Evolutionary conservation across 1,140 invertebrate species (phyloP).

Genomic region (Colletes latitarsis): DNA sequence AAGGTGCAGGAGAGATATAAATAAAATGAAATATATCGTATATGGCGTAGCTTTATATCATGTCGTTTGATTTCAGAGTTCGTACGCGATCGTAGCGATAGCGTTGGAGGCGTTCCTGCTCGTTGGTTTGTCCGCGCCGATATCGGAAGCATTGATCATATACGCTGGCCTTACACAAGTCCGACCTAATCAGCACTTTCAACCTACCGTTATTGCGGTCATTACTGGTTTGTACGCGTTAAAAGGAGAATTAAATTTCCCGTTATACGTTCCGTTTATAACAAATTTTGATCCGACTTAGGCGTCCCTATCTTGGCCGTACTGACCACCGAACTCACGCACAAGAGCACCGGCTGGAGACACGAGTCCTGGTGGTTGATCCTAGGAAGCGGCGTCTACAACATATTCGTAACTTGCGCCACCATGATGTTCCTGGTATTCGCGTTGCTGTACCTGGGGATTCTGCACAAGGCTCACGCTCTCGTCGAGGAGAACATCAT

Average conservation of each 20-base stretch:
- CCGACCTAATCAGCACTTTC: conserved; percentile 80
- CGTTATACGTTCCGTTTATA: background rate
- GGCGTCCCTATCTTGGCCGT: conserved; percentile 83
- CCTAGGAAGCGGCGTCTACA: conserved; percentile 81
- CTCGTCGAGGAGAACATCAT: conserved; percentile 76
- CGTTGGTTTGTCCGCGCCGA: conserved; percentile 82
- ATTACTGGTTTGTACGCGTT: conserved; percentile 79
- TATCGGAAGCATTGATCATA: conserved; percentile 83
- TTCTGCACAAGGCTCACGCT: conserved; percentile 80
- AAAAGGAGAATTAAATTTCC: background rate
- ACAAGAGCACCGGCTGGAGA: conserved; percentile 81
- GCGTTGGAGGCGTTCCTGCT: conserved; percentile 82
- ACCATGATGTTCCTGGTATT: conserved; percentile 82
- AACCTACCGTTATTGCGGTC: conserved; percentile 83
- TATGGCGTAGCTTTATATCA: background rate
- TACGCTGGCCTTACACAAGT: conserved; percentile 82
- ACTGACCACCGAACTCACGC: conserved; percentile 82
- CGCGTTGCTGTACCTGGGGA: conserved; percentile 80
- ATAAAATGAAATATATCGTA: too few relatives aligned
- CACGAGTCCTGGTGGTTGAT: conserved; percentile 84
- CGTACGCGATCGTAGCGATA: conserved; percentile 78
- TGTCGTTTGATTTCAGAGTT: conserved; percentile 69
- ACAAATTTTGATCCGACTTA: conserved; percentile 51
- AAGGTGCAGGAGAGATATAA: too few relatives aligned
- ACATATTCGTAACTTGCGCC: conserved; percentile 82